Evolutionary conservation across 2,113 vertebrate genomes (phyloP).

Genomic region (Sturnus vulgaris): DNA sequence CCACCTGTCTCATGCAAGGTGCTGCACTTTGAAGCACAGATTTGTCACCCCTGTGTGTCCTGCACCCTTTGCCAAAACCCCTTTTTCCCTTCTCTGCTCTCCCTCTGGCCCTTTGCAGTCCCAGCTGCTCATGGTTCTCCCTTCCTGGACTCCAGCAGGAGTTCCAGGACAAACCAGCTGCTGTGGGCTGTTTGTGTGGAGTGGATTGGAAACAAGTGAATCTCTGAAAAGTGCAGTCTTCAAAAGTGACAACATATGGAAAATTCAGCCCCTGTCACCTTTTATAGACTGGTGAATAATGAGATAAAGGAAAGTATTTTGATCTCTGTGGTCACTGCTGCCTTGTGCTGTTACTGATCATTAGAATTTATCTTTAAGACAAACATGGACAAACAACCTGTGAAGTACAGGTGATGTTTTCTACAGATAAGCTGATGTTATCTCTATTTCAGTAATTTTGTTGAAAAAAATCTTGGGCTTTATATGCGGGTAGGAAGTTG

Average conservation of each 20-base stretch:
- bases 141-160: not conserved
- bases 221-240: not conserved
- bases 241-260: not conserved
- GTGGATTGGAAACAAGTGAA: not conserved
- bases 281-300: not conserved
- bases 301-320: not conserved
- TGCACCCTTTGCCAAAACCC: not conserved
- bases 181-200: not conserved
- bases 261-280: not conserved
- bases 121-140: rapidly evolving
- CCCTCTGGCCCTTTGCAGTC: not conserved
- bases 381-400: not conserved
- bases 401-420: not conserved
- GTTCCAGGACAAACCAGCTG: not conserved
- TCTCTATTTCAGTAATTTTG: not conserved
- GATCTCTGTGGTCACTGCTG: not conserved
- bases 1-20: not conserved
- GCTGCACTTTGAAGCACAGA: not conserved
- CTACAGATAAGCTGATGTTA: not conserved
- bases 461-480: not conserved
- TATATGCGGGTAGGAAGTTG: not conserved
- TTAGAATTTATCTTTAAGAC: not conserved
- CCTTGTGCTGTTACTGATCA: not conserved
- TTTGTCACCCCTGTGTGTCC: not conserved
- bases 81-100: not conserved